Evolutionary conservation across 1,140 invertebrate species (phyloP).

Genomic region (Bombus breviceps): DNA sequence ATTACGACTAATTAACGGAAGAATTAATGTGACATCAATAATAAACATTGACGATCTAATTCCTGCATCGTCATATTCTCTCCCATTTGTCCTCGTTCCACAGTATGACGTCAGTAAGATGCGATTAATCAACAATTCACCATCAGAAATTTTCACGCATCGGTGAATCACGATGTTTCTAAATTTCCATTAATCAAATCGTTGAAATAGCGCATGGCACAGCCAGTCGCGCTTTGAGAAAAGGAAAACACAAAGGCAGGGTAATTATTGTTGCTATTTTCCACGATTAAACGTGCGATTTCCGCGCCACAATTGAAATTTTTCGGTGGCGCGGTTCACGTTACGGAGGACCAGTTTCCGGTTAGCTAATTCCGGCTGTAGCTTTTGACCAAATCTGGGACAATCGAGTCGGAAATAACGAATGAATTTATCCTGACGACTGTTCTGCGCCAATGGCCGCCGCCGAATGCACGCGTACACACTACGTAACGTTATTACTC

Average conservation of each 20-base stretch:
- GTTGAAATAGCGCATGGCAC: too few relatives aligned
- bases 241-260: background rate
- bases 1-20: background rate
- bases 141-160: background rate
- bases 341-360: conserved; percentile 62
- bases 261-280: conserved; percentile 1
- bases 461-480: background rate
- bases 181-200: conserved; percentile 12
- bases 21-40: background rate
- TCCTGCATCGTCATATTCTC: background rate
- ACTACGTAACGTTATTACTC: conserved; percentile 27
- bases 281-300: conserved; percentile 22
- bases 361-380: conserved; percentile 53
- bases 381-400: background rate
- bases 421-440: conserved; percentile 62
- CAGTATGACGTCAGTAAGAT: background rate
- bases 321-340: conserved; percentile 26
- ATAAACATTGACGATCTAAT: background rate
- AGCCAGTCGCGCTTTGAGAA: too few relatives aligned
- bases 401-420: conserved; percentile 63
- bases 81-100: background rate
- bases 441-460: conserved; percentile 38
- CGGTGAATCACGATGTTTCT: background rate
- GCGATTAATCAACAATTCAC: background rate
- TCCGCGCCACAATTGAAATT: conserved; percentile 7